A percentile compares a stretch with the other conserved stretches of the same genome.
Conservation (phyloP, 2,797 vertebrate genomes). For the Parauchenoglanis ngamensis region DNA sequence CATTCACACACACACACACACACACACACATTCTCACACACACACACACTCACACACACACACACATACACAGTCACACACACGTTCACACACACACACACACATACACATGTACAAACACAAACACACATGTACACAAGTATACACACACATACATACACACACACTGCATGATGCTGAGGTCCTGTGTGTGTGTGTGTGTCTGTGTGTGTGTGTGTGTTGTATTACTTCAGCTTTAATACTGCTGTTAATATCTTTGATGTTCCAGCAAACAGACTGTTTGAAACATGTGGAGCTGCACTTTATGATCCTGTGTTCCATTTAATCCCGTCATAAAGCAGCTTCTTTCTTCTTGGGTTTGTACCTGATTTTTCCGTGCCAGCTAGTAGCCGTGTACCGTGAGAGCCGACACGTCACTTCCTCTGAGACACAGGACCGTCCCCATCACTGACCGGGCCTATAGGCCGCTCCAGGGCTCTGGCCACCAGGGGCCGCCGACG, state of each 20-base stretch:
- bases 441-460: background rate
- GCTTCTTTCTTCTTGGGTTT: background rate
- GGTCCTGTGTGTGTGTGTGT: background rate
- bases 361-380: background rate
- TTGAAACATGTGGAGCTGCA: background rate
- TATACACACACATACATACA: background rate
- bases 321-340: background rate
- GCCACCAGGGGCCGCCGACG: background rate
- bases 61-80: too few relatives aligned
- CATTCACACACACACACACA: too few relatives aligned
- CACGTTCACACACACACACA: too few relatives aligned
- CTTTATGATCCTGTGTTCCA: background rate
- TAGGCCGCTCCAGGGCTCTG: background rate
- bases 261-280: background rate
- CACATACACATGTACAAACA: too few relatives aligned
- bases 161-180: background rate
- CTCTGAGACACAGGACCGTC: background rate
- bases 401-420: background rate
- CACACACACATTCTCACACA: too few relatives aligned
- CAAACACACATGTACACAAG: too few relatives aligned
- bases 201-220: conserved; percentile 3
- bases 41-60: too few relatives aligned
- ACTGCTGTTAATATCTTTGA: conserved; percentile 1
- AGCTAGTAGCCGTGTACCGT: background rate
- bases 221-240: background rate